phyloP scores from a whole-genome alignment of 2,113 vertebrate species.

The Ptyas mucosa region DNA sequence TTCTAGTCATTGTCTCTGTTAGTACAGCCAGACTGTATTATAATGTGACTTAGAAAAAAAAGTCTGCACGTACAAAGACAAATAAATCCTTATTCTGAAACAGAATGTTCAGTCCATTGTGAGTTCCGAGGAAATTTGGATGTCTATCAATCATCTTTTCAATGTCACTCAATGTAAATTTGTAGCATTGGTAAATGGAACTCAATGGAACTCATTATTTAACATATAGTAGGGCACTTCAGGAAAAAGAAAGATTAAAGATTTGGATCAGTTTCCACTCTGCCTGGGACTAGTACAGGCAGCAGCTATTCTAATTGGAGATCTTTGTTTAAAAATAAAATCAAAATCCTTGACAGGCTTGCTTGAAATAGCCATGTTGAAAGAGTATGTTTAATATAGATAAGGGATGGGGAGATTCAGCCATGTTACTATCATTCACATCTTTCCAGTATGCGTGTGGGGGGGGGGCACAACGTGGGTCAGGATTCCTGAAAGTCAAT shows the following conservation, averaged over 20 bases:
- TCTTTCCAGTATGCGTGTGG: not conserved
- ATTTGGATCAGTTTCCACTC: not conserved
- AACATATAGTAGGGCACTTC: not conserved
- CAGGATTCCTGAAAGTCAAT: not conserved
- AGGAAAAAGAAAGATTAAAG: not conserved
- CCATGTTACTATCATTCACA: not conserved
- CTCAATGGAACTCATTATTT: not conserved
- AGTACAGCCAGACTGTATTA: conserved; percentile 14
- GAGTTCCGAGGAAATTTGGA: conserved; percentile 5
- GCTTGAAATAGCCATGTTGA: not conserved
- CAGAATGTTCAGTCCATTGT: not conserved
- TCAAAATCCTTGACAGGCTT: not conserved
- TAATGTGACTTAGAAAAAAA: conserved; percentile 15
- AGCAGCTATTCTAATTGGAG: not conserved
- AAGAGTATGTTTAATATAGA: not conserved
- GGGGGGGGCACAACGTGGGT: not conserved
- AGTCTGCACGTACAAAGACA: not conserved
- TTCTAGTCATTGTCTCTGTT: conserved; percentile 4
- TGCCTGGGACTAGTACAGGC: not conserved
- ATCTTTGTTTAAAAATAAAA: not conserved
- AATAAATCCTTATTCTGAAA: conserved; percentile 25
- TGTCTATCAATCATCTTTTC: not conserved
- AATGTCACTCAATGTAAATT: not conserved
- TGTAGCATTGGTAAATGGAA: not conserved
- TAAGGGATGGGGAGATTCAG: not conserved